Evolutionary conservation across 1,140 invertebrate genomes (phyloP).

Genomic region (Pseudobourletiella spinata): DNA sequence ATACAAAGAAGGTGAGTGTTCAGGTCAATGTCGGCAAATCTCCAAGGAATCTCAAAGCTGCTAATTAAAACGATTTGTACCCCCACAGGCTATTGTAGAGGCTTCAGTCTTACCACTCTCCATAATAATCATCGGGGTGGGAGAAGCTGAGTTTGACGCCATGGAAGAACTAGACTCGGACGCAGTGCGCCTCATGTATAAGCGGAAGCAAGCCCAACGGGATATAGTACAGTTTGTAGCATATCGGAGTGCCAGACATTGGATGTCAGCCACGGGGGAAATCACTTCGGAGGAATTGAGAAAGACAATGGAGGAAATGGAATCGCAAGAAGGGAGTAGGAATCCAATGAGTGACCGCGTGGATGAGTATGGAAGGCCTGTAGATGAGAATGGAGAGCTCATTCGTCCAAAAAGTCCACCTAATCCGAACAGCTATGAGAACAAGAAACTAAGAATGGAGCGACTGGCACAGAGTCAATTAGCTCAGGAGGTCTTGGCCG

Average conservation of each 20-base stretch:
- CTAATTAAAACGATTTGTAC: not conserved
- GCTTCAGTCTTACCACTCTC: slow-evolving; percentile 52
- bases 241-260: slow-evolving; percentile 3
- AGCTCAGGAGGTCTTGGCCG: slow-evolving; percentile 42
- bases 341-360: not conserved
- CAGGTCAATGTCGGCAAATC: too few species aligned
- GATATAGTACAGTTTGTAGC: slow-evolving; percentile 56
- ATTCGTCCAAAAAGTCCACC: not conserved
- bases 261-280: not conserved
- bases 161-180: slow-evolving; percentile 54
- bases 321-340: not conserved
- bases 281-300: not conserved
- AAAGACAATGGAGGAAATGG: not conserved
- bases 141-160: slow-evolving; percentile 48
- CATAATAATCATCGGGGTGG: slow-evolving; percentile 54
- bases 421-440: not conserved
- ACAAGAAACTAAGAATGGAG: slow-evolving; percentile 8
- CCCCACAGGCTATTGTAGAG: slow-evolving; percentile 38
- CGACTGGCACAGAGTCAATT: slow-evolving; percentile 30
- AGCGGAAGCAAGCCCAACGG: slow-evolving; percentile 44
- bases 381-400: not conserved
- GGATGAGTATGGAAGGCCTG: not conserved
- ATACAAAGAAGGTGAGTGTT: slow-evolving; percentile 47
- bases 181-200: slow-evolving; percentile 39
- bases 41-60: not conserved